Evolutionary conservation across 2,113 vertebrate species (phyloP), one percentile per base, ranked within the genome.

Genomic region (Nesogale talazaci): DNA sequence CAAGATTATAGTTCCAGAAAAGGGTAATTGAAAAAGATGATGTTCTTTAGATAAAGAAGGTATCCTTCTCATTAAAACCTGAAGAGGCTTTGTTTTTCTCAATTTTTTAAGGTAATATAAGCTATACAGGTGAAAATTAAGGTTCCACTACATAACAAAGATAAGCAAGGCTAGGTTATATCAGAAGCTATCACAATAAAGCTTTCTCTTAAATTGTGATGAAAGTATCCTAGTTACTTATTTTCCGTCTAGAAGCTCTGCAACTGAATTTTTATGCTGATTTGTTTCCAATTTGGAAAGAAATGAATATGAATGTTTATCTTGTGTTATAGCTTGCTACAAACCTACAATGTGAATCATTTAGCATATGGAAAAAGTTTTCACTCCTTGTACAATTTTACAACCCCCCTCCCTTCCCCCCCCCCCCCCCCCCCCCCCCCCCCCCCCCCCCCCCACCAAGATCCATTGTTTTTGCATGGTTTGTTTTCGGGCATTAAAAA

Each of bases 1-100:
- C 75, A 85, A 81, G 78, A 70, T 90, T 19, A 31, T 52, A 94
- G 96, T 92, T 93, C 3, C 95, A 79, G 94, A 72, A 80, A 93
- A 92, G 88, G 94, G 59, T 96, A 94, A 94, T 81, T 92, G 77
- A 56, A 95, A 97, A 97, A 95, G 75, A 75, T 15, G 83, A 95
- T 63, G 65, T 22, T 57, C 59, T 72, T 89, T 61, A 89, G 59
- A 91, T 94, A 97, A 89, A 40, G 40, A 46, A 94, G 79, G 19
- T 40, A 86, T 72, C 69, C 17, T 86, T 85, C 56, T 91, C 23
- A 92, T 95, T 88, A 46, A 95, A 94, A 67, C 72, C 27, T 88
- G 70, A 88, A 88, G 52, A 57, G 61, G 17, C 12, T 93, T 67
- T 93, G 61, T 88, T 88, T 38, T 83, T 81, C 14, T 23, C 67